phyloP scores from a whole-genome alignment of 2,797 vertebrate genomes.

The Catostomus latipinnis region DNA sequence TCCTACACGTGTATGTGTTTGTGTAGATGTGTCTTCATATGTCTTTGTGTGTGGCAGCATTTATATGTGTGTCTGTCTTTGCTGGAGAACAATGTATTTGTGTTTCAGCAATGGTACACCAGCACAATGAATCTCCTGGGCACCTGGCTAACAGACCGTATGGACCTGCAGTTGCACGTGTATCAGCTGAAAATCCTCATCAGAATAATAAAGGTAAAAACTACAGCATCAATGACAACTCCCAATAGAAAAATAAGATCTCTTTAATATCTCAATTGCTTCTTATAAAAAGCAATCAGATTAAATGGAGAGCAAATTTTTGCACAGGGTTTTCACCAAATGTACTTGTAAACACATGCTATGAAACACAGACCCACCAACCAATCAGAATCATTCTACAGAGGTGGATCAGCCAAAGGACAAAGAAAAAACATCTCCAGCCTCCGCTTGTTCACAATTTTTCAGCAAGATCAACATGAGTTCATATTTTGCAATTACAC shows the following conservation, averaged over 20 bases:
- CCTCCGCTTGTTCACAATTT: conserved; percentile 79
- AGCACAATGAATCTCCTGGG: conserved; percentile 97
- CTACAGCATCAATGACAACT: not conserved
- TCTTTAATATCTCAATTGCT: too few species aligned
- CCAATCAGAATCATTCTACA: conserved; percentile 17
- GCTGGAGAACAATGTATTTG: conserved; percentile 81
- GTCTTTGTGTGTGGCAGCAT: conserved; percentile 38
- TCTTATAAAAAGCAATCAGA: too few species aligned
- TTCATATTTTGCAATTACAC: conserved; percentile 49
- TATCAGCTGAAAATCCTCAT: conserved; percentile 99
- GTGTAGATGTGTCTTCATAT: conserved; percentile 36
- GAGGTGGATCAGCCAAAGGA: conserved; percentile 17
- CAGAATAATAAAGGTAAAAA: conserved; percentile 94
- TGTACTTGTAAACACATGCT: too few species aligned
- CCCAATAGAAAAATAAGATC: too few species aligned
- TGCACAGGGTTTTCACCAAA: too few species aligned
- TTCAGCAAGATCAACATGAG: conserved; percentile 80
- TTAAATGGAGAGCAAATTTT: too few species aligned
- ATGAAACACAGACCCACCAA: not conserved
- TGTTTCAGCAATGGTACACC: conserved; percentile 99
- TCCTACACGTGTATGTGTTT: not conserved
- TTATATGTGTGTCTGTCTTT: conserved; percentile 59
- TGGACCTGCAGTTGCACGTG: conserved; percentile 98
- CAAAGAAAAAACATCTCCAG: conserved; percentile 9
- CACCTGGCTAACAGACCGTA: conserved; percentile 97